phyloP scores from a whole-genome alignment of 1,140 invertebrate species.

The Nylanderia fulva region DNA sequence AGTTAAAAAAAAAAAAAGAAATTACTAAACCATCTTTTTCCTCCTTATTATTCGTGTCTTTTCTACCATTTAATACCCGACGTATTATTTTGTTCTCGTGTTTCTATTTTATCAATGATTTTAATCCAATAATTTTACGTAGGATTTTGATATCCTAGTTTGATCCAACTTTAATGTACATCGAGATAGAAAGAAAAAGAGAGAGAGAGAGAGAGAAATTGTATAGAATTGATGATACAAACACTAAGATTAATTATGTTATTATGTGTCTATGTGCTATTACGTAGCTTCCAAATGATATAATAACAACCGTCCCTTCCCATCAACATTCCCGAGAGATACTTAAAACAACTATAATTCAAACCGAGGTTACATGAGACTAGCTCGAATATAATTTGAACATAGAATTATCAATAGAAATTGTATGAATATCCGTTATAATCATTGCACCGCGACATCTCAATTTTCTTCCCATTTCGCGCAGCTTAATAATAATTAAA shows the following conservation, averaged over 20 bases:
- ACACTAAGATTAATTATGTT: slow-evolving; percentile 58
- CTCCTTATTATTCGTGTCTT: too few relatives aligned
- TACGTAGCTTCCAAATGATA: slow-evolving; percentile 58
- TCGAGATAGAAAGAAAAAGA: too few relatives aligned
- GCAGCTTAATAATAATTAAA: slow-evolving; percentile 11
- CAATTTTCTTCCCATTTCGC: slow-evolving; percentile 9
- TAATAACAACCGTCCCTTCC: slow-evolving; percentile 62
- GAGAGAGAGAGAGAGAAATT: not conserved
- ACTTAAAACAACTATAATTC: slow-evolving; percentile 62
- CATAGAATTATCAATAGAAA: slow-evolving; percentile 54
- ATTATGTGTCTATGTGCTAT: slow-evolving; percentile 58
- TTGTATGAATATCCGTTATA: slow-evolving; percentile 31
- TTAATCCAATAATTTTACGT: not conserved
- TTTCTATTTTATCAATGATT: not conserved
- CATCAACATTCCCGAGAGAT: slow-evolving; percentile 60
- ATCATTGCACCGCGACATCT: slow-evolving; percentile 37
- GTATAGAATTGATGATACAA: slow-evolving; percentile 51
- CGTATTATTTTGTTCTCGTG: not conserved
- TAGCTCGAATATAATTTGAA: slow-evolving; percentile 56
- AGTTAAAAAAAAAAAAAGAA: slow-evolving; percentile 52
- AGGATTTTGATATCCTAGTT: not conserved
- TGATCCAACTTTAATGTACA: slow-evolving; percentile 28
- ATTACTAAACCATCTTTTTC: too few relatives aligned
- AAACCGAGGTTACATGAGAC: slow-evolving; percentile 52
- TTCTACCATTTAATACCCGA: slow-evolving; percentile 24